Conservation (phyloP, 2,888 invertebrate genomes). For the Fragum fragum region DNA sequence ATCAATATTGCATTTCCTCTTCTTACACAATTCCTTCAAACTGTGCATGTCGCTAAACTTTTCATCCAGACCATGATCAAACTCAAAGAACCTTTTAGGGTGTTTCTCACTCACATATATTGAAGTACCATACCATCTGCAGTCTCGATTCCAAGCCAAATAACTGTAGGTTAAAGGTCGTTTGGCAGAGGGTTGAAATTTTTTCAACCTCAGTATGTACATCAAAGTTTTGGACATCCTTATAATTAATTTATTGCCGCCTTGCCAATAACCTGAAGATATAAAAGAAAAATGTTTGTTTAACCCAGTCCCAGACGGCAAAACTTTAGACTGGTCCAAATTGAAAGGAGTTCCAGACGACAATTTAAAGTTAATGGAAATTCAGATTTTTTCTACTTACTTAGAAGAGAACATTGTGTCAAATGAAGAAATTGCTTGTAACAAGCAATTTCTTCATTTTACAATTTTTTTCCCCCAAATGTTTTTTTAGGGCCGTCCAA, state of each 20-base stretch:
- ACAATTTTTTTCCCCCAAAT: not conserved
- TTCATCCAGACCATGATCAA: slow-evolving; percentile 43
- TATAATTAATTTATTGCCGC: too few relatives aligned
- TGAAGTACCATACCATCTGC: slow-evolving; percentile 37
- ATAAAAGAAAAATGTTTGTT: not conserved
- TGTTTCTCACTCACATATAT: slow-evolving; percentile 54
- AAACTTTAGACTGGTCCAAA: too few relatives aligned
- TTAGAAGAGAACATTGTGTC: too few relatives aligned
- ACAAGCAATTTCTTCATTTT: too few relatives aligned
- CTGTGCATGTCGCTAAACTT: slow-evolving; percentile 36
- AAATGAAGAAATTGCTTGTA: too few relatives aligned
- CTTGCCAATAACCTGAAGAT: not conserved
- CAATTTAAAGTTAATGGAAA: too few relatives aligned
- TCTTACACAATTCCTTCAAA: slow-evolving; percentile 44
- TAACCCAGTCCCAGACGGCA: too few relatives aligned
- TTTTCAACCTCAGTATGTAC: not conserved
- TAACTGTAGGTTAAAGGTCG: slow-evolving; percentile 34
- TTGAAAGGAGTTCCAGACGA: too few relatives aligned
- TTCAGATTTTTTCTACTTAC: too few relatives aligned
- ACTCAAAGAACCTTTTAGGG: slow-evolving; percentile 24
- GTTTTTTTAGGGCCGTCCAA: not conserved
- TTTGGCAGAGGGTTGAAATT: not conserved
- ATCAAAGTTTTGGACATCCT: slow-evolving; percentile 9
- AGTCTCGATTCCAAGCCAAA: not conserved
- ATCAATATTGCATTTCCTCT: slow-evolving; percentile 46